A percentile compares a stretch with the other conserved stretches of the same genome.
Conservation (phyloP, 2,113 vertebrate genomes). For the Bagarius yarrelli region DNA sequence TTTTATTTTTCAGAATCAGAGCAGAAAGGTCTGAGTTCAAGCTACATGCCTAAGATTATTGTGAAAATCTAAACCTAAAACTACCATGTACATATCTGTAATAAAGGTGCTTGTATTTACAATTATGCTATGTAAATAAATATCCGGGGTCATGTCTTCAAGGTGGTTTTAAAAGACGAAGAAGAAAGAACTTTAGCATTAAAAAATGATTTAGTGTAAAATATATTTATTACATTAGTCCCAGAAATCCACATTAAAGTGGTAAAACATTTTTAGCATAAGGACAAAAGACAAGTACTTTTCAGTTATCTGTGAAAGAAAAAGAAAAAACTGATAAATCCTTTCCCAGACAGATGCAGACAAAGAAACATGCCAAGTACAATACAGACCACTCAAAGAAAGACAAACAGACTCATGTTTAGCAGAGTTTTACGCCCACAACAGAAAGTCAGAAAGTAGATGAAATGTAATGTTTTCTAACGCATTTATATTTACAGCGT, state of each 20-base stretch:
- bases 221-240: constrained; percentile 23
- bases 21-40: neutral
- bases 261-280: neutral
- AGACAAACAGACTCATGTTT: neutral
- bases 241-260: neutral
- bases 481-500: no score
- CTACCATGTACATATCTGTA: constrained; percentile 45
- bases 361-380: constrained; percentile 21
- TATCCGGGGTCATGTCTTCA: constrained; percentile 15
- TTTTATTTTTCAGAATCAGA: neutral
- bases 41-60: constrained; percentile 6
- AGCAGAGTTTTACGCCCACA: neutral
- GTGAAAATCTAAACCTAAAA: constrained; percentile 12
- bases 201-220: constrained; percentile 9
- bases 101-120: constrained; percentile 52
- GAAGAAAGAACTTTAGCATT: neutral
- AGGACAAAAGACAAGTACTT: neutral
- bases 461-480: neutral
- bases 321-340: neutral
- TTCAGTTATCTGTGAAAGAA: neutral
- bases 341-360: constrained; percentile 17
- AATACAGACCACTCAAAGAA: constrained; percentile 20
- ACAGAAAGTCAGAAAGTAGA: neutral
- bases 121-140: constrained; percentile 58
- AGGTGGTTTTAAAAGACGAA: neutral